A percentile compares a stretch with the other conserved stretches of the same genome.
phyloP scores from a whole-genome alignment of 2,888 invertebrate genomes.

The Scaptomyza flava region DNA sequence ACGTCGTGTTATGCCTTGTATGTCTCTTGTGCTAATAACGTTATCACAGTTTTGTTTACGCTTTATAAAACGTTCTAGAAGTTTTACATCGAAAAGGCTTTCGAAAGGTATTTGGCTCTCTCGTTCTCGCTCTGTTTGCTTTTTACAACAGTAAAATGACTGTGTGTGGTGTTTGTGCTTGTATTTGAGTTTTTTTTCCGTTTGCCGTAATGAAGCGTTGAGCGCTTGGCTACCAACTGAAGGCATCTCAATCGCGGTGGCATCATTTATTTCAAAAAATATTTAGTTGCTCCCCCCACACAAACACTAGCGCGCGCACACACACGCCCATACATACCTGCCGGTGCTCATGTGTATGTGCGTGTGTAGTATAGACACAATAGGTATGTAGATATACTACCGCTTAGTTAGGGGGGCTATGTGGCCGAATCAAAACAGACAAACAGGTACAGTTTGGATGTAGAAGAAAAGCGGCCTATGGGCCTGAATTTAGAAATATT shows the following conservation, averaged over 20 bases:
- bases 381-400: conserved; percentile 18
- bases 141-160: conserved; percentile 35
- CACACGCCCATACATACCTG: conserved; percentile 5
- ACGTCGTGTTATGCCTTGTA: conserved; percentile 28
- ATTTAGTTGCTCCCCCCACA: conserved; percentile 52
- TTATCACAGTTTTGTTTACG: conserved; percentile 71
- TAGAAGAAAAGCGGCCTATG: conserved; percentile 23
- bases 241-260: conserved; percentile 43
- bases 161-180: conserved; percentile 14
- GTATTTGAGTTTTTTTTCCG: conserved; percentile 42
- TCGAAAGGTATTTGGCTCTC: conserved; percentile 33
- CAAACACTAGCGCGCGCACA: conserved; percentile 5
- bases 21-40: conserved; percentile 29
- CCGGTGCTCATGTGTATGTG: conserved; percentile 17
- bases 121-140: conserved; percentile 26
- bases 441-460: conserved; percentile 41
- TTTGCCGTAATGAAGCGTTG: conserved; percentile 57
- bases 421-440: conserved; percentile 23
- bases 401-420: conserved; percentile 24
- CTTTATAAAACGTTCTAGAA: conserved; percentile 43
- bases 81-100: conserved; percentile 68
- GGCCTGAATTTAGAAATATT: conserved; percentile 25
- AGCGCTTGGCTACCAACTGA: conserved; percentile 71
- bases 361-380: conserved; percentile 16
- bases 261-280: conserved; percentile 68